Base-by-base conservation (phyloP, 2,113 vertebrate genomes). In the Dipodomys spectabilis region DNA sequence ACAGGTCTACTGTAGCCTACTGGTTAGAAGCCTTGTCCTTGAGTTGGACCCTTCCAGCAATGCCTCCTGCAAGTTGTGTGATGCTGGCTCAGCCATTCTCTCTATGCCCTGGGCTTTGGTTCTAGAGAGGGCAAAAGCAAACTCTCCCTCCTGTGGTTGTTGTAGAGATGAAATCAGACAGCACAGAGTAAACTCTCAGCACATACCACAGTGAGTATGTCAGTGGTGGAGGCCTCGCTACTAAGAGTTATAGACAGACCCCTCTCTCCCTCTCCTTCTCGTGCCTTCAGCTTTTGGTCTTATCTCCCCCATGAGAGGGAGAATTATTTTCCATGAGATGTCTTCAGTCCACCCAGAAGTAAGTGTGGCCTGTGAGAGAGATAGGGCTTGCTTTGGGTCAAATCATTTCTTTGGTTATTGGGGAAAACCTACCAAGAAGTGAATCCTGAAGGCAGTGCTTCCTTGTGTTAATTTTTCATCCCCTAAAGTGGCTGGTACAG, bases 331-430 rank as follows among this genome's bases (percentile, higher is more conserved):
- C 75, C 45, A 20, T 74, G n/a, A 64, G 60, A 69, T 62, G 2
- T 88, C 53, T 75, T 83, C 30, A 25, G 23, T 77, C 9, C 80
- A 62, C 67, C 27, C n/a, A 20, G 67, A 35, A 86, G 69, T 28
- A 53, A 67, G 13, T 60, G 10, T 22, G 19, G 69, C 62, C 74
- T 71, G 0, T 69, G 67, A 53, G 83, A 86, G 67, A 30, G 11
- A 28, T 64, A 73, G 30, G n/a, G n/a, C 53, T 88, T 86, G 30
- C 67, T 32, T 79, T 69, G 27, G 45, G 68, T 78, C 71, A 73
- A 1, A 79, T 81, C 64, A 86, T 85, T 82, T 79, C 25, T 74
- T 88, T 78, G 64, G n/a, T 91, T 73, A 91, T 88, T 93, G 0
- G 73, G 72, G 75, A 82, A 92, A 78, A 62, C 49, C 62, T 82